Percentiles rank a stretch among this genome's conserved stretches.
These are phyloP conservation scores for Drosophila ironensis DNA, from an alignment of 1,140 invertebrate genomes.

Conservation along the genomic window DNA sequence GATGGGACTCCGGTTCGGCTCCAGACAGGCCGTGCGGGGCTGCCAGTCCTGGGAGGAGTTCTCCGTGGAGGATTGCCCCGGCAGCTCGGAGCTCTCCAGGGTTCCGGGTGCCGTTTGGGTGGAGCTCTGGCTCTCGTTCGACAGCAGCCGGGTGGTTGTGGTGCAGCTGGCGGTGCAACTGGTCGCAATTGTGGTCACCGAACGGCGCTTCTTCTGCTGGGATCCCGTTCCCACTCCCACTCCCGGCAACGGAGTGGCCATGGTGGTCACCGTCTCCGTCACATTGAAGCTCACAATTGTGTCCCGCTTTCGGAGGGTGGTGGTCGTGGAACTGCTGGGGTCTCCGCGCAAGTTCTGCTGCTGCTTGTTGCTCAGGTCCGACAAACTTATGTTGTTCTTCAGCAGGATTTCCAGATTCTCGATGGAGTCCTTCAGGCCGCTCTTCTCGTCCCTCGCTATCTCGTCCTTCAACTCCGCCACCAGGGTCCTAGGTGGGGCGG, in stretches of 20 bases:
- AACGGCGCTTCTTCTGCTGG: constrained; percentile 15
- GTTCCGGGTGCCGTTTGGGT: constrained; percentile 63
- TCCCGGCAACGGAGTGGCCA: constrained; percentile 24
- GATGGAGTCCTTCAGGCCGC: constrained; percentile 73
- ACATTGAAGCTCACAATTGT: constrained; percentile 69
- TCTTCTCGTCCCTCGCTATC: constrained; percentile 60
- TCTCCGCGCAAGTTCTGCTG: constrained; percentile 70
- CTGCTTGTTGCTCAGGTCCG: constrained; percentile 79
- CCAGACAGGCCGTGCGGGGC: constrained; percentile 39
- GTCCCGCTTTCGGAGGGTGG: constrained; percentile 51
- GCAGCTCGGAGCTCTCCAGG: constrained; percentile 33
- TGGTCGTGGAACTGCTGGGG: constrained; percentile 30
- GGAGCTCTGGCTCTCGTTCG: constrained; percentile 65
- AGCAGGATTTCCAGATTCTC: constrained; percentile 80
- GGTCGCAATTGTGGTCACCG: constrained; percentile 27
- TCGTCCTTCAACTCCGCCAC: constrained; percentile 70
- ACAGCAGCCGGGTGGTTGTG: constrained; percentile 55
- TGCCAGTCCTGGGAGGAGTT: constrained; percentile 50
- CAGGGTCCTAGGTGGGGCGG: constrained; percentile 48
- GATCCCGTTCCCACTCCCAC: background rate
- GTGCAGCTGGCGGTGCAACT: constrained; percentile 43
- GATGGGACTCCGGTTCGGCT: constrained; percentile 72
- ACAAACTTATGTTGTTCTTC: constrained; percentile 81
- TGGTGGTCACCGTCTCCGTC: constrained; percentile 60
- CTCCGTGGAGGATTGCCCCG: constrained; percentile 27